Conservation (phyloP, 2,113 vertebrate species). For the Seriola aureovittata region DNA sequence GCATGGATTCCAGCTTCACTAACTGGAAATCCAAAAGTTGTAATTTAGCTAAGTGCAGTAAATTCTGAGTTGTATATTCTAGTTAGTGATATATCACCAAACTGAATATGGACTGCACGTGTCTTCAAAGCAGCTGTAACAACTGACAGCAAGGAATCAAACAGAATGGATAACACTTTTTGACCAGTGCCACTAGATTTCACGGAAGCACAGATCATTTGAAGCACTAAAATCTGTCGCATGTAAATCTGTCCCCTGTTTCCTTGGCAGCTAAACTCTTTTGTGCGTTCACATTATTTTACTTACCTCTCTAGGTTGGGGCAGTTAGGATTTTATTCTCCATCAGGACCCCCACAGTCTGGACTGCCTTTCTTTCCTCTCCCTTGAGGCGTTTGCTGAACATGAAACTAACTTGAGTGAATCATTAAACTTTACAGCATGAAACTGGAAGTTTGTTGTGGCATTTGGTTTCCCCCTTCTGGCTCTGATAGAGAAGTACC, state of each 20-base stretch:
- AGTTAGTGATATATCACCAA: too few relatives aligned
- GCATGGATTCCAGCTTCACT: background rate
- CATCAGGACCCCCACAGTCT: background rate
- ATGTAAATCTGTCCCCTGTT: background rate
- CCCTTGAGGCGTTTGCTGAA: conserved; percentile 2
- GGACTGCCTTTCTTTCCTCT: background rate
- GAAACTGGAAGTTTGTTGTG: conserved; percentile 6
- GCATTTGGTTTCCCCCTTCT: conserved; percentile 72
- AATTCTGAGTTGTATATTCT: background rate
- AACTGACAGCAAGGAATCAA: background rate
- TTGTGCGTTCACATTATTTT: background rate
- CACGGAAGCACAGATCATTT: background rate
- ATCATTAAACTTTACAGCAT: conserved; percentile 39
- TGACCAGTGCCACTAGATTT: background rate
- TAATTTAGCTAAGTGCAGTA: conserved; percentile 5
- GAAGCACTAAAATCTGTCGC: background rate
- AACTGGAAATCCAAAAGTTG: background rate
- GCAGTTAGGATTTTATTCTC: conserved; percentile 17
- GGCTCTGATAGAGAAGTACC: conserved; percentile 42
- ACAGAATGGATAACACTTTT: background rate
- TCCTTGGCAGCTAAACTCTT: background rate
- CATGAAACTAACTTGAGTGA: conserved; percentile 16
- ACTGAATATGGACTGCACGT: background rate
- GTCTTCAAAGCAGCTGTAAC: background rate
- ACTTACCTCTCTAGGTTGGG: background rate